These are phyloP conservation scores for Neosilurus hyrtlii DNA, from an alignment of 2,797 vertebrate species.

Conservation along the genomic window DNA sequence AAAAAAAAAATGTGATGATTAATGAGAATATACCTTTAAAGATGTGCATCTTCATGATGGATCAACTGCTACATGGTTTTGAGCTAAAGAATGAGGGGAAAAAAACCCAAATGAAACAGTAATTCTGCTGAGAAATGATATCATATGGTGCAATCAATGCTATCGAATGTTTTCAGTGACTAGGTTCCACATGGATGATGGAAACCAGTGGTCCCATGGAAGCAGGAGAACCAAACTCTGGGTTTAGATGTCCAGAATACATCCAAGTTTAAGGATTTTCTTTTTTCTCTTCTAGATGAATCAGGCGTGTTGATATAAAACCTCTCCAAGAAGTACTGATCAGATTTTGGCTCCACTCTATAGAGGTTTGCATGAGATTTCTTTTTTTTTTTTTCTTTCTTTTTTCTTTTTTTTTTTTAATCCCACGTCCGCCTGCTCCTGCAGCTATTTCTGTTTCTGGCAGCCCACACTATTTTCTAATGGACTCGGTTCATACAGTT, in stretches of 20 bases:
- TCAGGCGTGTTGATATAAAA: background rate
- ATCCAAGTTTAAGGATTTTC: background rate
- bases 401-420: background rate
- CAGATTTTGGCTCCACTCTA: constrained; percentile 7
- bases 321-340: constrained; percentile 1
- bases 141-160: background rate
- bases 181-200: background rate
- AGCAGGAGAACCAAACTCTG: constrained; percentile 1
- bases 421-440: constrained; percentile 13
- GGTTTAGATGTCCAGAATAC: background rate
- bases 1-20: background rate
- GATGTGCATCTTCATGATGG: background rate
- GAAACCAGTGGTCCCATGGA: background rate
- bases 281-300: background rate
- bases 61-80: background rate
- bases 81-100: background rate
- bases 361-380: background rate
- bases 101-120: background rate
- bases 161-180: background rate
- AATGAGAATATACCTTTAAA: background rate
- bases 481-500: background rate
- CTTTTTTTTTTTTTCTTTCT: background rate
- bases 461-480: constrained; percentile 14
- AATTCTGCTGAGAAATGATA: background rate
- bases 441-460: constrained; percentile 15